Base-by-base conservation (phyloP, 2,113 vertebrate genomes). In the Phocoena sinus region DNA sequence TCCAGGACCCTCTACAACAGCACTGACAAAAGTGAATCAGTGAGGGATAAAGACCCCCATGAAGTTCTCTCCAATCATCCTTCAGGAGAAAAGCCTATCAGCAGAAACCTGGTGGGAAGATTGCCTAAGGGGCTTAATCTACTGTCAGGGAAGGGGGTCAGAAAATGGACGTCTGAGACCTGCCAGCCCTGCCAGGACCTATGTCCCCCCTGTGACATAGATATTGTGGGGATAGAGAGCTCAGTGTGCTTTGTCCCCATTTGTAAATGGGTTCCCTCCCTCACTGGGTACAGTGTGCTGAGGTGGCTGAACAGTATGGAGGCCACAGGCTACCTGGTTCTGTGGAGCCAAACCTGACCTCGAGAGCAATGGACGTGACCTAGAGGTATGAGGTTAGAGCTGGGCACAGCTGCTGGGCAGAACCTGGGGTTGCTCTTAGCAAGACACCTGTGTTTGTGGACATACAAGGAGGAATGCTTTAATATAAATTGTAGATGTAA, bases 201-300 rank as follows among this genome's bases (percentile, higher is more conserved):
- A 20, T 11, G 8, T 28, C n/a, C 50, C 33, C 28, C 33, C 23
- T 6, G 1, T 14, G 1, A 25, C 14, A 6, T 1, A 6, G 18
- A 5, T 3, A 9, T 10, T 4, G 9, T 11, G 44, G 74, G 60
- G 18, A 5, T 18, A 13, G 11, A 41, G 23, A 20, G 33, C 8
- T 58, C 36, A 5, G 23, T 3, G 62, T 6, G 26, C 18, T 21
- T 21, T 6, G 8, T 36, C 47, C 23, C 33, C 18, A 13, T 41
- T 26, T 36, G 11, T 2, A 58, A 26, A 18, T 0, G 1, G 41
- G 36, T 47, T 31, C 47, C 36, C 17, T 33, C 58, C 18, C 13
- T 50, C 1, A 0, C 44, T 80, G 70, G 33, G 31, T 5, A 56
- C 20, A 6, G 15, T 1, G 1, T 10, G 17, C 62, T 2, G 1